Evolutionary conservation across 2,113 vertebrate species (phyloP).

Genomic region (Physeter macrocephalus): DNA sequence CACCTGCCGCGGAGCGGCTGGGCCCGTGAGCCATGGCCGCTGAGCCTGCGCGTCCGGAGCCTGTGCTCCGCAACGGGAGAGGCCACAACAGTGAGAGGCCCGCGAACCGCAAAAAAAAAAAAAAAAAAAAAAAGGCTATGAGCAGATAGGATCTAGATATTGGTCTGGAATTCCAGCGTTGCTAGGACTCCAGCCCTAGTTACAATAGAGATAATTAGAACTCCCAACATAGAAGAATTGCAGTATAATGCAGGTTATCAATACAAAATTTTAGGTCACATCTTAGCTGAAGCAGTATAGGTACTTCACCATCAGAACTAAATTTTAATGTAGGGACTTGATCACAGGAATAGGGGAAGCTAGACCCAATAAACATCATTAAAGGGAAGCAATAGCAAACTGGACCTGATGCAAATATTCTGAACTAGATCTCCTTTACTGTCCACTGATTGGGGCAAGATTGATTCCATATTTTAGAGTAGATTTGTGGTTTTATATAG

Average conservation of each 20-base stretch:
- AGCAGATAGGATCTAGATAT: neutral
- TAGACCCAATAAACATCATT: neutral
- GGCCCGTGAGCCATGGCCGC: too few relatives aligned
- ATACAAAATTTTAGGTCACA: neutral
- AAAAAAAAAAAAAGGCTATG: neutral
- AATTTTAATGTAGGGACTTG: neutral
- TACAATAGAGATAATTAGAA: neutral
- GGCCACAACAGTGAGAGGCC: too few relatives aligned
- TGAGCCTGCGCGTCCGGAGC: too few relatives aligned
- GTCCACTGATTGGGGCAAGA: neutral
- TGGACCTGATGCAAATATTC: neutral
- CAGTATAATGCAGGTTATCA: neutral
- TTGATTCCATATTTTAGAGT: neutral
- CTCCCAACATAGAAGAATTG: neutral
- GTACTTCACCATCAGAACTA: neutral
- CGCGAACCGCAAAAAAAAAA: too few relatives aligned
- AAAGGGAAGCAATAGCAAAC: neutral
- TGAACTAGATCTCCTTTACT: neutral
- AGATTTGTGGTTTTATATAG: neutral
- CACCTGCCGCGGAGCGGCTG: too few relatives aligned
- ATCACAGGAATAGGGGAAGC: neutral
- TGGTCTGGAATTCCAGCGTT: neutral
- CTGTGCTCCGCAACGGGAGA: too few relatives aligned
- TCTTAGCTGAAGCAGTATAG: neutral
- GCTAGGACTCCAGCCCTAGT: neutral